These are phyloP conservation scores for Napeogenes inachia DNA, from an alignment of 2,888 invertebrate genomes.

Conservation along the genomic window DNA sequence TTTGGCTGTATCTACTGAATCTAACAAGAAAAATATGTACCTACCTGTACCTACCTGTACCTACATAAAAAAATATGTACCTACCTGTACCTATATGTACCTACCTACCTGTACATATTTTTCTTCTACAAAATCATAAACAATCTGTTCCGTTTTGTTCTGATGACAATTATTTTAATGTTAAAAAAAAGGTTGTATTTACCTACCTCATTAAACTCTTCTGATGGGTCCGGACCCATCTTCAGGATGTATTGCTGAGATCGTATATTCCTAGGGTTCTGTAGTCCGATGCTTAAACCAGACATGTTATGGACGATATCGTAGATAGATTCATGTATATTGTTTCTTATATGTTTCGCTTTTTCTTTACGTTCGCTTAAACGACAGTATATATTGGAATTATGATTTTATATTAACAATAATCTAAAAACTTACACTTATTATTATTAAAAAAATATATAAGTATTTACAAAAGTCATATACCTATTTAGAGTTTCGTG, in stretches of 20 bases:
- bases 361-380: constrained; percentile 83
- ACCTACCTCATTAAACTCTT: constrained; percentile 74
- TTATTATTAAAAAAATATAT: not conserved
- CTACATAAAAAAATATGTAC: too few species aligned
- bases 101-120: too few species aligned
- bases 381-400: constrained; percentile 10
- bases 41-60: too few species aligned
- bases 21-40: too few species aligned
- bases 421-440: not conserved
- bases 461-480: too few species aligned
- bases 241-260: constrained; percentile 69
- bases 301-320: constrained; percentile 80
- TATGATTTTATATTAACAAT: not conserved
- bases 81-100: too few species aligned
- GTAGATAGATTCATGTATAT: constrained; percentile 86
- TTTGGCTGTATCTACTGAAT: too few species aligned
- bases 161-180: too few species aligned
- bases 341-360: constrained; percentile 81
- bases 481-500: too few species aligned
- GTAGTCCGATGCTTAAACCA: constrained; percentile 68
- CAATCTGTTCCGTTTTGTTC: too few species aligned
- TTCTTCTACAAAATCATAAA: too few species aligned
- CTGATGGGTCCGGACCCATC: constrained; percentile 72
- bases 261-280: constrained; percentile 59
- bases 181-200: too few species aligned